Percentiles rank a stretch among this genome's conserved stretches.
Conservation (phyloP, 2,888 invertebrate genomes). For the Keiferia lycopersicella region DNA sequence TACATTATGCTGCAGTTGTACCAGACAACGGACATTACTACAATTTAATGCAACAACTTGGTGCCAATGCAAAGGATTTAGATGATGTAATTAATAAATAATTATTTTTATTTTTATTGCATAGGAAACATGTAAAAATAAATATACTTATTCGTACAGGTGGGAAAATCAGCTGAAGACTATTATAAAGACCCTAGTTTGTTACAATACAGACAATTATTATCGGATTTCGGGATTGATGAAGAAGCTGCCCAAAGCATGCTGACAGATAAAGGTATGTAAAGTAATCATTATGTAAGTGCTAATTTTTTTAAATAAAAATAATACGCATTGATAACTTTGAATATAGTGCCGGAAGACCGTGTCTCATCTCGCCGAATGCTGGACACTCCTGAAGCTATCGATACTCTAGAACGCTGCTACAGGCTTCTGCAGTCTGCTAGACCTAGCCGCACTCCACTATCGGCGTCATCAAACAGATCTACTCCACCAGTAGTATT, state of each 20-base stretch:
- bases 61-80: conserved; percentile 89
- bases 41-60: conserved; percentile 91
- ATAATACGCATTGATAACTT: conserved; percentile 11
- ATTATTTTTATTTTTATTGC: background rate
- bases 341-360: conserved; percentile 86
- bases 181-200: conserved; percentile 86
- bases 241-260: conserved; percentile 85
- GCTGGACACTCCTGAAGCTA: conserved; percentile 85
- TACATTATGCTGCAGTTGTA: conserved; percentile 93
- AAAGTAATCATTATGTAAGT: conserved; percentile 28
- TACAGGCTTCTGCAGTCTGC: conserved; percentile 85
- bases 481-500: conserved; percentile 81
- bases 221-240: conserved; percentile 86
- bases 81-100: conserved; percentile 87
- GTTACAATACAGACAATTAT: conserved; percentile 85
- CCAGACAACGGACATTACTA: conserved; percentile 94
- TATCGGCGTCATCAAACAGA: conserved; percentile 82
- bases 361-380: conserved; percentile 87
- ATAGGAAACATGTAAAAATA: background rate
- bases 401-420: conserved; percentile 88
- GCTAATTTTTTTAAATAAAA: conserved; percentile 20
- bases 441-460: conserved; percentile 77
- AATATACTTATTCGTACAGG: conserved; percentile 71
- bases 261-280: conserved; percentile 89
- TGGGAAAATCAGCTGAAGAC: conserved; percentile 89